phyloP scores from a whole-genome alignment of 1,140 invertebrate genomes.

The Aphaenogaster floridana region DNA sequence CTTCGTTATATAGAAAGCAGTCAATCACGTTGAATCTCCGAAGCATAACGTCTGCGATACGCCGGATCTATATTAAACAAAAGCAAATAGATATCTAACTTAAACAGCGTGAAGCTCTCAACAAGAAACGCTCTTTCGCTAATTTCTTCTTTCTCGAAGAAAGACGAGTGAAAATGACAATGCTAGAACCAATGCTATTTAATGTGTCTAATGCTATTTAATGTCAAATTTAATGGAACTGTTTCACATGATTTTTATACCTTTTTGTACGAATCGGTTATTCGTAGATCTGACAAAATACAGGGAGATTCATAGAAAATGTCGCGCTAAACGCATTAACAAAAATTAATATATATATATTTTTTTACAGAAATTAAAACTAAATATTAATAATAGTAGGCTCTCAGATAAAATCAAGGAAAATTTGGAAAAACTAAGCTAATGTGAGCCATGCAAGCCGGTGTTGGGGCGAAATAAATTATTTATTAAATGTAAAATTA shows the following conservation, averaged over 20 bases:
- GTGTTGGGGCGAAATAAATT: too few species aligned
- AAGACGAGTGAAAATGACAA: background rate
- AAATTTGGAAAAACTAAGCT: too few species aligned
- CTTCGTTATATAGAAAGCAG: background rate
- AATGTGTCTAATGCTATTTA: background rate
- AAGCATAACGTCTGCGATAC: slow-evolving; percentile 9
- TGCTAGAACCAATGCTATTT: background rate
- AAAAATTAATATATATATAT: background rate
- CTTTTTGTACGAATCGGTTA: background rate
- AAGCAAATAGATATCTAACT: background rate
- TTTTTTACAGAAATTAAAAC: too few species aligned
- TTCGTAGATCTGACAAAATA: background rate
- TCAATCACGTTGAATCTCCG: background rate
- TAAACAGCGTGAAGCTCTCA: background rate
- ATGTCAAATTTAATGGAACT: background rate
- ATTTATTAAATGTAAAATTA: too few species aligned
- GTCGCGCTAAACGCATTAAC: background rate
- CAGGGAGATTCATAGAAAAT: background rate
- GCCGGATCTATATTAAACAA: slow-evolving; percentile 4
- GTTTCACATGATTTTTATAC: background rate
- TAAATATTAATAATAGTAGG: too few species aligned
- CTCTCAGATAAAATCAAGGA: too few species aligned
- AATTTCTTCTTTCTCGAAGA: background rate
- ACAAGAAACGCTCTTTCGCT: background rate
- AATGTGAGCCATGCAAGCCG: too few species aligned